Conservation (phyloP, 2,113 vertebrate species). For the Oceanodroma tethys region DNA sequence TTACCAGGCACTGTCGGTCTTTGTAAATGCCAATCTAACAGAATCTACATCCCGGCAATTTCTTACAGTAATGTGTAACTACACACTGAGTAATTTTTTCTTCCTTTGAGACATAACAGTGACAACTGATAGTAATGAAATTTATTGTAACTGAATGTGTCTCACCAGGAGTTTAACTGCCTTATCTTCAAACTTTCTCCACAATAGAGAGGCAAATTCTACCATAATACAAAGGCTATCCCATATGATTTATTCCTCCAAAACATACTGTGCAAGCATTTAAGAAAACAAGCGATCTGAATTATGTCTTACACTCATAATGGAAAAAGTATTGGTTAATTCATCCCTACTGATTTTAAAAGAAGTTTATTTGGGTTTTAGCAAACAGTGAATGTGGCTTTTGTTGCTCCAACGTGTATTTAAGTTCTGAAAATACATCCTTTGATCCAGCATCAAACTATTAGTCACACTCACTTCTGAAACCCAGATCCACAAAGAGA, state of each 20-base stretch:
- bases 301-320: background rate
- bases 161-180: background rate
- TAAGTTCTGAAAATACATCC: background rate
- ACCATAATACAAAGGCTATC: background rate
- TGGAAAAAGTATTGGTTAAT: background rate
- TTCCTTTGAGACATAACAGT: background rate
- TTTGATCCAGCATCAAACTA: background rate
- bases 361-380: background rate
- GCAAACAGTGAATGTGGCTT: background rate
- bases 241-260: background rate
- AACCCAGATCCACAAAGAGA: background rate
- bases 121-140: background rate
- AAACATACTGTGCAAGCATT: background rate
- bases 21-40: background rate
- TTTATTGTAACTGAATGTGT: background rate
- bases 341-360: background rate
- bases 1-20: background rate
- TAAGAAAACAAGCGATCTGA: background rate
- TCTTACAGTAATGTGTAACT: background rate
- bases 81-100: background rate
- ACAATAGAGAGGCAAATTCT: background rate
- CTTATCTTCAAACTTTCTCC: background rate
- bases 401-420: background rate
- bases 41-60: background rate
- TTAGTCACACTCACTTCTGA: background rate